phyloP scores from a whole-genome alignment of 2,113 vertebrate species.

The Oreocharis arfaki region DNA sequence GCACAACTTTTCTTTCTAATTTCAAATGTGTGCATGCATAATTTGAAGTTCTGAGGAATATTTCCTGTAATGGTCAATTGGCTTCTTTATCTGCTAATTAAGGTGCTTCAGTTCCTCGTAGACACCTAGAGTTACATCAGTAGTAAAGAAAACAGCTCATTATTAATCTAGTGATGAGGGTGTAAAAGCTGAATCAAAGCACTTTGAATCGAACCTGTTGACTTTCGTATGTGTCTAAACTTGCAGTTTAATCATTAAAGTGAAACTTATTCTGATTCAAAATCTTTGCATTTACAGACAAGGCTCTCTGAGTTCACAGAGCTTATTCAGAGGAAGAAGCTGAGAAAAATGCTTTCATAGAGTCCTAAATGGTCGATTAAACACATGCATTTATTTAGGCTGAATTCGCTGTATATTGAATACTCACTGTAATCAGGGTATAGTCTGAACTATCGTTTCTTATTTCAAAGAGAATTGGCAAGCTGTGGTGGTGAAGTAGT shows the following conservation, averaged over 20 bases:
- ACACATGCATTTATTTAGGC: neutral
- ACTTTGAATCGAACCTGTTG: neutral
- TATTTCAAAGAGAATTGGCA: neutral
- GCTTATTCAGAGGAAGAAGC: neutral
- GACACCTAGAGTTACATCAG: neutral
- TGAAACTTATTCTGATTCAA: neutral
- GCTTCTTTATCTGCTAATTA: neutral
- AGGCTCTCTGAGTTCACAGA: neutral
- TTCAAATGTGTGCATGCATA: fast-evolving
- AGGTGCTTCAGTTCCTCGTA: neutral
- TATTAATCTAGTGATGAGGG: neutral
- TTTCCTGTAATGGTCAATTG: neutral
- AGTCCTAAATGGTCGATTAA: neutral
- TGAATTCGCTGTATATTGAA: neutral
- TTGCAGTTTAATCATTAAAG: neutral
- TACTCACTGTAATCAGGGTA: neutral
- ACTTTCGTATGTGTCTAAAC: neutral
- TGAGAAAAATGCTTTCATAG: neutral
- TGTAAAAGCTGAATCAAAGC: neutral
- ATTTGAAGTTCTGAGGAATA: neutral
- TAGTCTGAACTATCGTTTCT: neutral
- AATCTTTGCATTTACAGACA: neutral
- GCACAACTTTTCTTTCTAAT: neutral
- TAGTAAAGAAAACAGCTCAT: neutral
- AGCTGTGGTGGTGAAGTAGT: neutral